Evolutionary conservation across 1,140 invertebrate genomes (phyloP).

Genomic region (Schlechtendalia chinensis): DNA sequence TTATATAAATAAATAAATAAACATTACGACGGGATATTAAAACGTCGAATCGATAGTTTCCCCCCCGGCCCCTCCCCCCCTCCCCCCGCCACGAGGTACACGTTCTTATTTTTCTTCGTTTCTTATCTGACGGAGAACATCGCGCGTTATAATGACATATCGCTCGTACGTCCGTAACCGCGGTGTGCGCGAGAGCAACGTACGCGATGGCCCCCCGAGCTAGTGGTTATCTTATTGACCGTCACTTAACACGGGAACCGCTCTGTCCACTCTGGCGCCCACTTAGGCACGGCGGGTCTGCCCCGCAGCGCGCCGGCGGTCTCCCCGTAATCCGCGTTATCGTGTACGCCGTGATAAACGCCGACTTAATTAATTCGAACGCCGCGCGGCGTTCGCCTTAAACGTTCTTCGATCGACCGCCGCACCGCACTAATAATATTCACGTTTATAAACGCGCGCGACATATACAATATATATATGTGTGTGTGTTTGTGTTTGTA

Average conservation of each 20-base stretch:
- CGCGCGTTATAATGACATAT: slow-evolving; percentile 9
- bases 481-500: too few relatives aligned
- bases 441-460: too few relatives aligned
- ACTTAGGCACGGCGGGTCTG: too few relatives aligned
- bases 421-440: neutral
- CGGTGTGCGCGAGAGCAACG: too few relatives aligned
- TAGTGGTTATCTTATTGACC: slow-evolving; percentile 34
- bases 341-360: neutral
- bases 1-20: neutral
- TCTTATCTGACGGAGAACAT: slow-evolving; percentile 20
- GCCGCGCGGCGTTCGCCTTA: neutral
- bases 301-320: neutral
- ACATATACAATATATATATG: too few relatives aligned
- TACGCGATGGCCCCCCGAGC: neutral
- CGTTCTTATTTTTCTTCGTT: neutral
- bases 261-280: slow-evolving; percentile 1
- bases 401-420: slow-evolving; percentile 9
- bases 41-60: slow-evolving; percentile 31
- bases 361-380: slow-evolving; percentile 22
- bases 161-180: too few relatives aligned
- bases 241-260: slow-evolving; percentile 9
- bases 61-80: neutral
- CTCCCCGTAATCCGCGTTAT: neutral
- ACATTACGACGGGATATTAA: slow-evolving; percentile 33
- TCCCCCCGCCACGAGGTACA: too few relatives aligned